A percentile compares a stretch with the other conserved stretches of the same genome.
These are phyloP conservation scores for Lasioglossum oenotherae DNA, from an alignment of 2,888 invertebrate genomes.

Conservation along the genomic window DNA sequence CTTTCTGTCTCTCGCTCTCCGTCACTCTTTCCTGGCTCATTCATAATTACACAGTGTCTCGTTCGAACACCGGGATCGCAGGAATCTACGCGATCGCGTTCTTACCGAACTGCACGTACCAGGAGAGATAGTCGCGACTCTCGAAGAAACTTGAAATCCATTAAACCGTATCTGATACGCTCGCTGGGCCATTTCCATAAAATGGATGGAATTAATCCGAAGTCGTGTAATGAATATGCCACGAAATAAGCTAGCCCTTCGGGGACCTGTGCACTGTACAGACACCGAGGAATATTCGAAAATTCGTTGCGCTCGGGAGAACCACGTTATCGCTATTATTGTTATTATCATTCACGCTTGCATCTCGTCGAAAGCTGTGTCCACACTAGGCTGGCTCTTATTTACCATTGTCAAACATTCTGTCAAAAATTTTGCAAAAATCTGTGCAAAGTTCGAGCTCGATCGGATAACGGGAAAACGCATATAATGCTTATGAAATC, in stretches of 20 bases:
- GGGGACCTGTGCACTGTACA: neutral
- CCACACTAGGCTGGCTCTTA: too few species aligned
- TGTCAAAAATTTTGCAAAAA: too few species aligned
- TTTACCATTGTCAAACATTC: too few species aligned
- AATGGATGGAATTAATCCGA: neutral
- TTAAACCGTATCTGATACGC: constrained; percentile 1
- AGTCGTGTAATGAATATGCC: neutral
- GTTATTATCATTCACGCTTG: neutral
- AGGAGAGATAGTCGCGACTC: neutral
- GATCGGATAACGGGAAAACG: too few species aligned
- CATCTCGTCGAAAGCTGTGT: too few species aligned
- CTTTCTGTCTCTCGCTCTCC: neutral
- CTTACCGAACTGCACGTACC: neutral
- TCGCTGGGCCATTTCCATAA: neutral
- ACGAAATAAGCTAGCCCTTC: neutral
- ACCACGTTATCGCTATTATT: neutral
- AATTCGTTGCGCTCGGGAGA: neutral
- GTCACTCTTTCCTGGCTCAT: neutral
- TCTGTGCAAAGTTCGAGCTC: too few species aligned
- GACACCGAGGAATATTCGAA: neutral
- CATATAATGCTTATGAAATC: too few species aligned
- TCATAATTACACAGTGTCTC: neutral
- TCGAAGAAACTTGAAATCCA: neutral
- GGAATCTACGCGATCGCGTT: neutral
- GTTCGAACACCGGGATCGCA: neutral